A percentile compares a stretch with the other conserved stretches of the same genome.
Conservation (phyloP, 2,113 vertebrate species). For the Tragulus kanchil region DNA sequence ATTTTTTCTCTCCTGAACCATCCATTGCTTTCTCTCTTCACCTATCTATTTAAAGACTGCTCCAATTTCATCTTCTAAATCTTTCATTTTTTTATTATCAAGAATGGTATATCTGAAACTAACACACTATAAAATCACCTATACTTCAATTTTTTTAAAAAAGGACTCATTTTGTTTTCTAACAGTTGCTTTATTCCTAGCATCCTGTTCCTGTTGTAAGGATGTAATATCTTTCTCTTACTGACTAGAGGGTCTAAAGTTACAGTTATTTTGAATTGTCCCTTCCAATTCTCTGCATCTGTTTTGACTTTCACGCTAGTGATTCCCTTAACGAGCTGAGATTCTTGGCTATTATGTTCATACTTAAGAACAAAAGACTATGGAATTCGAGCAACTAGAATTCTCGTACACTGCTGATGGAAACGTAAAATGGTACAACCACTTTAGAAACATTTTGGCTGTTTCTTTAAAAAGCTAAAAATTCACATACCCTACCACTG, state of each 20-base stretch:
- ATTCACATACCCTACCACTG: neutral
- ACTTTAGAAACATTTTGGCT: slow-evolving; percentile 7
- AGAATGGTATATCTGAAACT: neutral
- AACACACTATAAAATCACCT: neutral
- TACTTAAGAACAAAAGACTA: neutral
- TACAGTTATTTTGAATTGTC: neutral
- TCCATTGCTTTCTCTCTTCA: neutral
- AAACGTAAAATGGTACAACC: neutral
- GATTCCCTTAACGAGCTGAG: neutral
- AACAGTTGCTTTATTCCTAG: neutral
- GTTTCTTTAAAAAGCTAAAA: slow-evolving; percentile 45
- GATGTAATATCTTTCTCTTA: neutral
- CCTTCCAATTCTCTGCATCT: neutral
- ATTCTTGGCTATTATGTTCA: neutral
- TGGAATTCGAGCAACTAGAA: neutral
- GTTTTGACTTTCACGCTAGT: neutral
- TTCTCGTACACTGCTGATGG: neutral
- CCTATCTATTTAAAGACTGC: neutral
- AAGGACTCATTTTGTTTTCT: neutral
- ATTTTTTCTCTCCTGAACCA: too few species aligned
- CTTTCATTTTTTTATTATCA: slow-evolving; percentile 9
- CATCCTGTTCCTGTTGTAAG: neutral
- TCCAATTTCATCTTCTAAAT: neutral
- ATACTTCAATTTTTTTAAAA: neutral
- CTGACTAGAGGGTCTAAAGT: neutral